phyloP scores from a whole-genome alignment of 2,888 invertebrate species.

The Hydrotaea cyrtoneurina region DNA sequence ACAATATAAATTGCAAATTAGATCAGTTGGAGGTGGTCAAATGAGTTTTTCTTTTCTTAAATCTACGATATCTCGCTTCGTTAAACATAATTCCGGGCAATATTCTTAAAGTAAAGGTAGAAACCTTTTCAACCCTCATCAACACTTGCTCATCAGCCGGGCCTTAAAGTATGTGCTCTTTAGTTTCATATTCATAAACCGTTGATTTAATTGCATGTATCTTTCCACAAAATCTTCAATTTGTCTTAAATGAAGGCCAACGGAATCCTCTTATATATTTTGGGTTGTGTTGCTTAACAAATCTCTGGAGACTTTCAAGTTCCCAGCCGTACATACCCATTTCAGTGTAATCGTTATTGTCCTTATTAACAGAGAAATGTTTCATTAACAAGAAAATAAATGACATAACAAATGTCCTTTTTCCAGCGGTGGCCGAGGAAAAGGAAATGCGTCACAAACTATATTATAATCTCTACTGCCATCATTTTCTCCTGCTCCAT shows the following conservation, averaged over 20 bases:
- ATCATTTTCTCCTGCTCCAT: neutral
- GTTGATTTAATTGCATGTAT: neutral
- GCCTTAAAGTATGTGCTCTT: neutral
- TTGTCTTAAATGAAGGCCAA: slow-evolving; percentile 7
- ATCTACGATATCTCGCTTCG: too few relatives aligned
- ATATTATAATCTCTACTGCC: slow-evolving; percentile 12
- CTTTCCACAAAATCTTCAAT: neutral
- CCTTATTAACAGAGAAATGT: slow-evolving; percentile 38
- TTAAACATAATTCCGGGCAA: neutral
- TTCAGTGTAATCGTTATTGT: neutral
- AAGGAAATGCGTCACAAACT: slow-evolving; percentile 46
- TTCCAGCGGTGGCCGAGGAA: slow-evolving; percentile 11
- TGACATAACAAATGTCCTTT: slow-evolving; percentile 42
- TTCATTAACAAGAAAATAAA: slow-evolving; percentile 64
- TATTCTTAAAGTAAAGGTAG: neutral
- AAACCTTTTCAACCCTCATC: neutral
- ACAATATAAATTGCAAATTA: too few relatives aligned
- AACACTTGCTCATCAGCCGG: neutral
- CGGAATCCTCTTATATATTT: slow-evolving; percentile 10
- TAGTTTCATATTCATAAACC: neutral
- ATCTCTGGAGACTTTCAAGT: neutral
- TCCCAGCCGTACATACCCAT: neutral
- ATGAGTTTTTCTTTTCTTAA: neutral
- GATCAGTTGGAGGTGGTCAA: neutral
- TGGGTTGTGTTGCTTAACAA: neutral